Base-by-base conservation (phyloP, 1,140 invertebrate species). In the Cydia splendana region DNA sequence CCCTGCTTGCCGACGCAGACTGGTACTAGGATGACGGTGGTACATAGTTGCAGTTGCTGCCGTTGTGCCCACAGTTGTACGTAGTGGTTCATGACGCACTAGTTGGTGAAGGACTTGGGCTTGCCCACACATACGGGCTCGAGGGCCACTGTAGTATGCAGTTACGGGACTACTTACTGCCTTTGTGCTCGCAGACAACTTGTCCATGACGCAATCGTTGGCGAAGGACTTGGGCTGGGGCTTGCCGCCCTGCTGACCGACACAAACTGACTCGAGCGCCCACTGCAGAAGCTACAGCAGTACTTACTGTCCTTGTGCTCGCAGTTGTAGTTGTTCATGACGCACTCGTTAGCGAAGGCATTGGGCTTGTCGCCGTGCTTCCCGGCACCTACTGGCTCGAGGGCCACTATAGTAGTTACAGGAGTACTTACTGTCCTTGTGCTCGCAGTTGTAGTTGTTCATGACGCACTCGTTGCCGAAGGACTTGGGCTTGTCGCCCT, bases 381-480 rank as follows among this genome's bases (percentile, higher is more conserved):
- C 62, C 93, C 92, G 15, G 93, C 94, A 83, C 94, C 94, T 42
- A 95, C 78, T 13, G 94, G 94, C 30, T 93, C 91, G 65, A 93
- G 91, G 20, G 91, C 88, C 5, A 78, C 89, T 12, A 10, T 30
- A 30, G 30, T 30, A 24, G 57, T 38, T 67, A n/a, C 18, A 51
- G n/a, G 53, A 38, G 18, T 67, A 93, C 92, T 93, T 85, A 95
- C 94, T 93, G 67, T 94, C 93, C 79, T 92, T 91, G 76, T 94
- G 88, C 84, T 95, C 94, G 84, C 94, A 95, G 77, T 95, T 95
- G 85, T 94, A 93, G 79, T 95, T 95, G 76, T 92, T 91, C 87
- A 95, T 87, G 48, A 94, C 94, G 78, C 94, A 95, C 75, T 92
- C 90, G 83, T 87, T 94, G 69, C 94, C 94, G 73, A 94, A 95